These are phyloP conservation scores for Sorex maritimensis DNA, from an alignment of 2,797 vertebrate genomes.

Conservation along the genomic window DNA sequence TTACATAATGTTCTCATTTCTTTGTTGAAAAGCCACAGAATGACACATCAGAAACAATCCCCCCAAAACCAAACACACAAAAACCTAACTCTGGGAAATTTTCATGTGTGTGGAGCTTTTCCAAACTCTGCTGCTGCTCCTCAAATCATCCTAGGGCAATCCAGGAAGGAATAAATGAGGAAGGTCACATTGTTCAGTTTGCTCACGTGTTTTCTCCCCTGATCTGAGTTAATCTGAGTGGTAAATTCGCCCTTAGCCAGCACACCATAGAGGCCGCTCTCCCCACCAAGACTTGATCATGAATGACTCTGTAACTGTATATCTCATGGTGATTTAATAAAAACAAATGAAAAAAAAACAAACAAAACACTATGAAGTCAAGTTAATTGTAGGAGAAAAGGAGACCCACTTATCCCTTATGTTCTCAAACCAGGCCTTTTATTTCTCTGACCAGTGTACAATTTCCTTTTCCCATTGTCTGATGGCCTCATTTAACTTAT, in stretches of 20 bases:
- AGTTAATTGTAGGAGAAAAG: neutral
- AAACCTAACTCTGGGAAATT: neutral
- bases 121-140: neutral
- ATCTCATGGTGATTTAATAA: no score
- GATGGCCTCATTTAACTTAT: neutral
- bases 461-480: neutral
- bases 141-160: neutral
- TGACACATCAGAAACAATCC: neutral
- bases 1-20: neutral
- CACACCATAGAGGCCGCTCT: neutral
- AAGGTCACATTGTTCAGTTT: neutral
- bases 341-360: no score
- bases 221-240: neutral
- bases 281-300: no score
- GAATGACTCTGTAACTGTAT: no score
- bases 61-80: no score
- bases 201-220: neutral
- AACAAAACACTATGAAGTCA: no score
- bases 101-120: slow-evolving; percentile 24
- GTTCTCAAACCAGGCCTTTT: neutral
- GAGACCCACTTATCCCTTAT: neutral
- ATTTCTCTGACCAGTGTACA: neutral
- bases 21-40: slow-evolving; percentile 22
- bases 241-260: neutral
- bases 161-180: neutral